A percentile compares a stretch with the other conserved stretches of the same genome.
phyloP scores from a whole-genome alignment of 92 coral and sea anemone species.

The Actinostola sp. region DNA sequence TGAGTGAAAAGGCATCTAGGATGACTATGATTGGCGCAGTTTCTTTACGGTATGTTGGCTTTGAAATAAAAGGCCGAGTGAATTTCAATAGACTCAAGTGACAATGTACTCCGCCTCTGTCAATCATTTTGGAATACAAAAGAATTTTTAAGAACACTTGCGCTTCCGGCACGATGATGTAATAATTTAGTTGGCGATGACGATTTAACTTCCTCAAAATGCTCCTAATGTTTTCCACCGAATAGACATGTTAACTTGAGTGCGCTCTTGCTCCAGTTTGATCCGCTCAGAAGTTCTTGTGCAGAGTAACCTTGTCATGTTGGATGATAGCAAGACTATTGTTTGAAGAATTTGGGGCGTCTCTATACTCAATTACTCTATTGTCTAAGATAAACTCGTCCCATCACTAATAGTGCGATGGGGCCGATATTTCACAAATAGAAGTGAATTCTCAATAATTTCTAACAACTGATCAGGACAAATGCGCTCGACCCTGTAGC shows the following conservation, averaged over 20 bases:
- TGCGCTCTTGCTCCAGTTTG: neutral
- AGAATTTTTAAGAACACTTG: constrained; percentile 45
- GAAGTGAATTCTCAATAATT: constrained; percentile 7
- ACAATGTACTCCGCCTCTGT: constrained; percentile 76
- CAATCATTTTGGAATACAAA: constrained; percentile 69
- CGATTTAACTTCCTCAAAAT: neutral
- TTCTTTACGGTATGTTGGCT: constrained; percentile 70
- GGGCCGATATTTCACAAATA: constrained; percentile 37
- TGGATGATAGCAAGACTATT: constrained; percentile 23
- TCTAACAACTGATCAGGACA: constrained; percentile 9
- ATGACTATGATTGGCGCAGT: constrained; percentile 47
- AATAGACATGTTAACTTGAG: neutral
- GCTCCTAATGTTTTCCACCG: neutral
- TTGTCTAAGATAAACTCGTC: constrained; percentile 27
- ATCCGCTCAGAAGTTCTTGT: constrained; percentile 2
- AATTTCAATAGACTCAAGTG: constrained; percentile 75
- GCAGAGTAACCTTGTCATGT: constrained; percentile 21
- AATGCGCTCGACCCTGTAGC: neutral
- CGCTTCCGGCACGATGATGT: constrained; percentile 63
- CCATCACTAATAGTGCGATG: constrained; percentile 25
- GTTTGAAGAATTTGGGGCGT: constrained; percentile 36
- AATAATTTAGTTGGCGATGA: constrained; percentile 44
- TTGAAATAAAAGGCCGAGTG: constrained; percentile 51
- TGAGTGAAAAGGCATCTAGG: constrained; percentile 24
- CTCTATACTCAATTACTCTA: constrained; percentile 31